phyloP scores from a whole-genome alignment of 2,888 invertebrate species.

The Perizoma flavofasciatum region DNA sequence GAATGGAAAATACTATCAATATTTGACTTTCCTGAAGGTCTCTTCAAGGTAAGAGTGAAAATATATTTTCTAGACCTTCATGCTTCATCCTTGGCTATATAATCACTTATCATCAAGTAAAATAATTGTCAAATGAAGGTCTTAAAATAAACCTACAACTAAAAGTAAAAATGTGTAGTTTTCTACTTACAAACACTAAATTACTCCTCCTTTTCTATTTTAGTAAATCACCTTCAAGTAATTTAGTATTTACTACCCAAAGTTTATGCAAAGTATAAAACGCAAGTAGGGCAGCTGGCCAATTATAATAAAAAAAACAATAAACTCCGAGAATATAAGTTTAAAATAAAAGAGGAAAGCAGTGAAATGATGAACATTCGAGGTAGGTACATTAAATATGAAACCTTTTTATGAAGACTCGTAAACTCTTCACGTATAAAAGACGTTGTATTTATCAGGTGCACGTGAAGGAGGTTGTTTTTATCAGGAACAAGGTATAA shows the following conservation, averaged over 20 bases:
- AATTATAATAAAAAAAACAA: conserved; percentile 11
- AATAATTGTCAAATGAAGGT: no score
- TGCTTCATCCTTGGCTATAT: no score
- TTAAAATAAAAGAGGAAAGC: conserved; percentile 20
- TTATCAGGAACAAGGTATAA: conserved; percentile 11
- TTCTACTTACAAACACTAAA: no score
- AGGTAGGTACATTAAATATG: conserved; percentile 23
- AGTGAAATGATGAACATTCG: conserved; percentile 23
- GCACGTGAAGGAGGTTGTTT: conserved; percentile 20
- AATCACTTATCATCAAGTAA: no score
- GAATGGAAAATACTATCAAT: no score
- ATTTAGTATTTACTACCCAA: neutral
- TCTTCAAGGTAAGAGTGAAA: no score
- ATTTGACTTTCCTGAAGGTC: no score
- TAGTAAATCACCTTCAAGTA: neutral
- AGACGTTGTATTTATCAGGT: conserved; percentile 25
- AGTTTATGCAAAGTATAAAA: neutral
- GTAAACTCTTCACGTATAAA: conserved; percentile 27
- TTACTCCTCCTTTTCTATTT: no score
- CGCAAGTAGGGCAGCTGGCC: conserved; percentile 3
- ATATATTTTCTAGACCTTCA: no score
- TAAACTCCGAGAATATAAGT: conserved; percentile 13
- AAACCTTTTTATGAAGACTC: conserved; percentile 26
- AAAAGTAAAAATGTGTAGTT: no score
- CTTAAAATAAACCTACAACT: no score